A percentile compares a stretch with the other conserved stretches of the same genome.
Evolutionary conservation across 1,140 invertebrate genomes (phyloP).

Genomic region (Doryteuthis pealeii): DNA sequence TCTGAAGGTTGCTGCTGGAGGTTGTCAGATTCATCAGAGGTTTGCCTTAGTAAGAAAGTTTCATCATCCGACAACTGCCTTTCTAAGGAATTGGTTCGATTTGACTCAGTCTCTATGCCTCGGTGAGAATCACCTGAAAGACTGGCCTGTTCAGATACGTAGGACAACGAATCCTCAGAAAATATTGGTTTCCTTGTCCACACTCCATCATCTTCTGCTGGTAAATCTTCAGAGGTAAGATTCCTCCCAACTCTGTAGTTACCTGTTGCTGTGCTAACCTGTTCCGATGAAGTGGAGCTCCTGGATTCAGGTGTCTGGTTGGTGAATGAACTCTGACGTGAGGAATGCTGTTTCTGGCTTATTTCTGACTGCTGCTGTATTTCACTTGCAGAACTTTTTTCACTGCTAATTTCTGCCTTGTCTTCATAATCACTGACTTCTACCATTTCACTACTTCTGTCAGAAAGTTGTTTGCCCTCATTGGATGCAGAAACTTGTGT

Average conservation of each 20-base stretch:
- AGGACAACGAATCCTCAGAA: slow-evolving; percentile 4
- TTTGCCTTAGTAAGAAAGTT: slow-evolving; percentile 8
- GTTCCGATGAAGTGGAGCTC: no score
- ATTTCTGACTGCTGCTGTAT: no score
- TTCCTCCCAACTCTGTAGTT: not conserved
- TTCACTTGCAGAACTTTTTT: no score
- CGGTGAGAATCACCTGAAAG: not conserved
- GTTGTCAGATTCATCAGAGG: not conserved
- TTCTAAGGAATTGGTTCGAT: slow-evolving; percentile 6
- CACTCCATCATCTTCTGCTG: slow-evolving; percentile 1
- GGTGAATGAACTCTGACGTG: no score
- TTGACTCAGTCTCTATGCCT: not conserved
- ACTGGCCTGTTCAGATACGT: slow-evolving; percentile 3
- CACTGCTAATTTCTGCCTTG: no score
- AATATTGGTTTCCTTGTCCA: slow-evolving; percentile 7
- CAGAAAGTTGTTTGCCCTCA: no score
- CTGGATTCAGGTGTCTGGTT: no score
- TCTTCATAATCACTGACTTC: no score
- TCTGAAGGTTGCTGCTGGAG: not conserved
- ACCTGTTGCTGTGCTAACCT: no score
- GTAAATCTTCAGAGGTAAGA: not conserved
- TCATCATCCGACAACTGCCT: slow-evolving; percentile 5
- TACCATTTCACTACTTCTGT: no score
- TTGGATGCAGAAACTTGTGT: no score
- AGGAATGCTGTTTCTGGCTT: no score